phyloP scores from a whole-genome alignment of 2,797 vertebrate genomes.

The Melanotaenia trifasciata region DNA sequence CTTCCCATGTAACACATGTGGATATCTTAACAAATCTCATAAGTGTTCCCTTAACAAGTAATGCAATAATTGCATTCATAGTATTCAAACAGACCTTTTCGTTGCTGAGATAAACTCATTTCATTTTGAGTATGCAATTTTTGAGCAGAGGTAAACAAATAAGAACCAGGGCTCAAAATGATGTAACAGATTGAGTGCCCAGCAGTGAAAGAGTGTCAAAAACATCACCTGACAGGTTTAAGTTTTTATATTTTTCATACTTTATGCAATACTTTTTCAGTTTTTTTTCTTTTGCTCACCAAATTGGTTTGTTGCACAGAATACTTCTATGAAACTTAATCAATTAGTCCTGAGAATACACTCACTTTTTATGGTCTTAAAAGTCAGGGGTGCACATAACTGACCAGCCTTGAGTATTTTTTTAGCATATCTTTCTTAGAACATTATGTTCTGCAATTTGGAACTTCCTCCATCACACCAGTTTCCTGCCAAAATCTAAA shows the following conservation, averaged over 20 bases:
- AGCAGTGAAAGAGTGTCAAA: neutral
- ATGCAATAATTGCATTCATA: too few relatives aligned
- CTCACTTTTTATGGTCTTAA: neutral
- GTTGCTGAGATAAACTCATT: neutral
- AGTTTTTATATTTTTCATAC: neutral
- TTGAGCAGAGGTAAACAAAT: too few relatives aligned
- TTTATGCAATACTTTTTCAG: neutral
- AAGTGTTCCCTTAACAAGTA: too few relatives aligned
- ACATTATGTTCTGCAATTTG: constrained; percentile 24
- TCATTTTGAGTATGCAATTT: too few relatives aligned
- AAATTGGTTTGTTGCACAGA: neutral
- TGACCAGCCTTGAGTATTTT: neutral
- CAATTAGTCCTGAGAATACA: neutral
- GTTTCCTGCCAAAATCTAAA: constrained; percentile 21
- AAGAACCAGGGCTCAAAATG: too few relatives aligned
- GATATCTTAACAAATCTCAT: too few relatives aligned
- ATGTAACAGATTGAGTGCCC: too few relatives aligned
- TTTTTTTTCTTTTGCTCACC: too few relatives aligned
- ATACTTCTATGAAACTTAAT: neutral
- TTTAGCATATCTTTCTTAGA: neutral
- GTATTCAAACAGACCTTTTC: too few relatives aligned
- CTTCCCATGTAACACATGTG: too few relatives aligned
- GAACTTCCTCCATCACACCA: constrained; percentile 23
- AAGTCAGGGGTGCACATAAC: neutral
- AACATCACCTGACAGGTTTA: neutral